Evolutionary conservation across 2,888 invertebrate species (phyloP), one percentile per base, ranked within the genome.

Genomic region (Zeuzera pyrina): DNA sequence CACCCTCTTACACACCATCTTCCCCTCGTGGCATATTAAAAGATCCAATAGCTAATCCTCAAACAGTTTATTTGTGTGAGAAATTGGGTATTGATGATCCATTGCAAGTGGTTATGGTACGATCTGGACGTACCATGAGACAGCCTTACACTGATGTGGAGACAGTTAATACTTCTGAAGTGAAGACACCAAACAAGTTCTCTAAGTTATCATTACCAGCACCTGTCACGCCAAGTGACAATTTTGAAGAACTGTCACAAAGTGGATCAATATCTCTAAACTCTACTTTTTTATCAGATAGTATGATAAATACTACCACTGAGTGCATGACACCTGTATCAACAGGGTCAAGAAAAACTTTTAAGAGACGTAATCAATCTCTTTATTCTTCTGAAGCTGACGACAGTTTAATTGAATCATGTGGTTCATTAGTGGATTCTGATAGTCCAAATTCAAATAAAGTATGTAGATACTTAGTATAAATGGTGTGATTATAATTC

Each of bases 41-140:
- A 8, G 74, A 73, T 26, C 85, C 89, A 2, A 67, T 86, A 45
- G 57, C 87, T 15, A 93, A 93, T 58, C 86, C 88, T 8, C 93
- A 93, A 61, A 91, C 91, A 5, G 76, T 84, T 8, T 57, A 72
- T 10, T 85, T 93, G 25, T 93, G 92, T 66, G 84, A 88, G 28
- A 85, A 65, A 39, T 64, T 93, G 22, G 88, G 89, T 0, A 88
- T 97, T 34, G 91, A 92, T 59, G 95, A 97, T 76, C 97, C 97
- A 0, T 70, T 92, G 8, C 86, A 86, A 42, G 72, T 91, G 21
- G 63, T 91, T 1, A 62, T 88, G 62, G 67, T 86, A 8, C 64
- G 86, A 35, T 65, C 64, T 12, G 86, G 87, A 1, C 66, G 84
- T 38, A 63, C 57, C 15, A 69, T 83, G 63, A 64, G 48, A 42